Evolutionary conservation across 2,797 vertebrate genomes (phyloP).

Genomic region (Crypturellus tataupa): DNA sequence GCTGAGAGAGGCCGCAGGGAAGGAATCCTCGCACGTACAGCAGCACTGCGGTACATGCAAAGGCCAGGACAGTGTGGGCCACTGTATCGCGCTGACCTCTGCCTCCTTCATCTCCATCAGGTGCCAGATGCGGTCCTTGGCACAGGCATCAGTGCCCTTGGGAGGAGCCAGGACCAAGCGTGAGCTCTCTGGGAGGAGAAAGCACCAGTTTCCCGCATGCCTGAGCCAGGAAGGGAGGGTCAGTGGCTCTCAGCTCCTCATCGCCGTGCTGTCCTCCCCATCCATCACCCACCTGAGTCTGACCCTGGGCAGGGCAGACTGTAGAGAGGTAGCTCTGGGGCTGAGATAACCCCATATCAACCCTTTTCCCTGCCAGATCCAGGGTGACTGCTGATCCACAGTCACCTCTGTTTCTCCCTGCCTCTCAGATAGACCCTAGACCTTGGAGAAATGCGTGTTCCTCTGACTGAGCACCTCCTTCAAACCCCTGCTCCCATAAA

Average conservation of each 20-base stretch:
- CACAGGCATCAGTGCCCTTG: not conserved
- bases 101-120: fast-evolving
- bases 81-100: not conserved
- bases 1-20: fast-evolving
- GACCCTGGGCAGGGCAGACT: not conserved
- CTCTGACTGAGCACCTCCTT: not conserved
- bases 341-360: not conserved
- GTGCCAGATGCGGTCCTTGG: fast-evolving
- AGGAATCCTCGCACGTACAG: too few relatives aligned
- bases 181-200: fast-evolving
- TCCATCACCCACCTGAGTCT: not conserved
- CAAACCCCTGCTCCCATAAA: not conserved
- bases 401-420: not conserved
- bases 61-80: too few relatives aligned
- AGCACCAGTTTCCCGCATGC: too few relatives aligned
- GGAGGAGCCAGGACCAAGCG: not conserved
- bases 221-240: too few relatives aligned
- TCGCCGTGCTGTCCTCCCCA: not conserved
- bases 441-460: not conserved
- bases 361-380: not conserved
- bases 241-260: not conserved
- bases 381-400: not conserved
- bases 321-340: not conserved
- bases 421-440: not conserved
- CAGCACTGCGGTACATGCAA: fast-evolving